Conservation (phyloP, 2,888 invertebrate genomes). For the Brachylomia viminalis region DNA sequence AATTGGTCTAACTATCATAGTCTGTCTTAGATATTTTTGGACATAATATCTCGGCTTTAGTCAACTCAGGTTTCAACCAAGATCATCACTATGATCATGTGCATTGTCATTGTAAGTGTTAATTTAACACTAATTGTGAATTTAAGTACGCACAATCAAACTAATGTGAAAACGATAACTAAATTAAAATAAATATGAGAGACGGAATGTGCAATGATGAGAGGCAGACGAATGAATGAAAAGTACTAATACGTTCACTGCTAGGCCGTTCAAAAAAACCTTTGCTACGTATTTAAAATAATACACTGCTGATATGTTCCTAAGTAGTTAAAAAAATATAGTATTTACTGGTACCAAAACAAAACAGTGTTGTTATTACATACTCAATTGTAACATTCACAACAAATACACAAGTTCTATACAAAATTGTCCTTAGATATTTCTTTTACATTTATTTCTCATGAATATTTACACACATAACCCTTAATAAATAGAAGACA, state of each 20-base stretch:
- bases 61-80: slow-evolving; percentile 49
- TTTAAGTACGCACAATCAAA: slow-evolving; percentile 68
- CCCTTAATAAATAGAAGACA: slow-evolving; percentile 78
- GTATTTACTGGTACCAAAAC: slow-evolving; percentile 74
- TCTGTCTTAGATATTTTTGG: slow-evolving; percentile 59
- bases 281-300: slow-evolving; percentile 55
- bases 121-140: slow-evolving; percentile 53
- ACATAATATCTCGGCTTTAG: slow-evolving; percentile 56
- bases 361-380: slow-evolving; percentile 66
- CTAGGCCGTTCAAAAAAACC: slow-evolving; percentile 66
- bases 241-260: slow-evolving; percentile 40
- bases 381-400: slow-evolving; percentile 76
- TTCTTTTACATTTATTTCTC: slow-evolving; percentile 70
- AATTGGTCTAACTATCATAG: slow-evolving; percentile 60
- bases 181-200: slow-evolving; percentile 66
- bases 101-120: slow-evolving; percentile 62
- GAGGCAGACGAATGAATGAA: slow-evolving; percentile 57
- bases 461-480: slow-evolving; percentile 85
- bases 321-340: slow-evolving; percentile 53
- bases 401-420: slow-evolving; percentile 81
- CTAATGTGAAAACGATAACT: slow-evolving; percentile 56
- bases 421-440: slow-evolving; percentile 85
- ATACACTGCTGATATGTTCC: slow-evolving; percentile 70
- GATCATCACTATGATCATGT: slow-evolving; percentile 54
- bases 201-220: slow-evolving; percentile 69